Evolutionary conservation across 1,140 invertebrate species (phyloP), one percentile per base, ranked within the genome.

Genomic region (Zaprionus lachaisei): DNA sequence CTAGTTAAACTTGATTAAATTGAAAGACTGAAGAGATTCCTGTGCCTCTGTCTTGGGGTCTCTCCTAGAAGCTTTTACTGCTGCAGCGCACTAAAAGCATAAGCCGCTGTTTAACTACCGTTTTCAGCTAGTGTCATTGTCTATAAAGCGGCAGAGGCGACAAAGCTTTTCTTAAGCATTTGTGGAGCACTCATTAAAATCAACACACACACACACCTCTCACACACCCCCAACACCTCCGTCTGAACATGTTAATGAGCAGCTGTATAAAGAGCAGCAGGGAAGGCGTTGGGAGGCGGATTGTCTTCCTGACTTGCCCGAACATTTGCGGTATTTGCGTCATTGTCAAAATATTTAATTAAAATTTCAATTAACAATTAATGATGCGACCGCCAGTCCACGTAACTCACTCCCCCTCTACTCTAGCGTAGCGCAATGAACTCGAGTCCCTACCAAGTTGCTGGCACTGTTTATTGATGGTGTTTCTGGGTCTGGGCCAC

Each of bases 271-370:
- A 66, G 58, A 22, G 15, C 11, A 63, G 47, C 26, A 31, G 20
- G 41, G 7, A 31, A 20, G n/a, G 22, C 2, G 22, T 7, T n/a
- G 12, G 12, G 34, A 7, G 49, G 20, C 24, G 54, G 58, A 22
- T 26, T 58, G 31, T 64, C 68, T 64, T 64, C 41, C 15, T 71
- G 54, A 65, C 55, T 37, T 54, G 49, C 62, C 15, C 37, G 24
- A 73, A 31, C 68, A 77, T 87, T 78, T 80, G 83, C 73, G 83
- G 84, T 76, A 75, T 79, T 75, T 80, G 61, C 73, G 77, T 83
- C 84, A 89, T 79, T 89, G 81, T 72, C 68, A 84, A 89, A 89
- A 81, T 90, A 89, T 87, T 87, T 87, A 90, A 87, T 87, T 87
- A 87, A 89, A 89, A 84, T 87, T 89, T 81, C 78, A 84, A 83